Percentiles rank a stretch among this genome's conserved stretches.
Evolutionary conservation across 2,113 vertebrate species (phyloP).

Genomic region (Hemicordylus capensis): DNA sequence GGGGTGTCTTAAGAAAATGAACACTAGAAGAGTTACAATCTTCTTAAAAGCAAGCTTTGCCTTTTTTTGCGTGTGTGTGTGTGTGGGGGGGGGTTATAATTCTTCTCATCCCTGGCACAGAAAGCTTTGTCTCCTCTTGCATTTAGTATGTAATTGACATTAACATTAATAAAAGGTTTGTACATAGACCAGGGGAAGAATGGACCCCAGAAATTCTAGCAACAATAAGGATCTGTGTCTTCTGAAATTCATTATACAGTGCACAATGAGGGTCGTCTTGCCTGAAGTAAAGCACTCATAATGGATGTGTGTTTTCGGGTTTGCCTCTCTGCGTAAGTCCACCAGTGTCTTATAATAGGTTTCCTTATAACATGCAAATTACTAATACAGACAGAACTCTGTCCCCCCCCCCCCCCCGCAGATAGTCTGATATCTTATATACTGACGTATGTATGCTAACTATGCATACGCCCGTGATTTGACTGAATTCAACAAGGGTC

Average conservation of each 20-base stretch:
- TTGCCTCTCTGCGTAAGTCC: slow-evolving; percentile 28
- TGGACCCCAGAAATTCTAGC: slow-evolving; percentile 52
- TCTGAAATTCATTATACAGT: slow-evolving; percentile 59
- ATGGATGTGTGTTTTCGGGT: slow-evolving; percentile 48
- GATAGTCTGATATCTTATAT: not conserved
- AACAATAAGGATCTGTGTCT: slow-evolving; percentile 69
- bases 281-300: slow-evolving; percentile 55
- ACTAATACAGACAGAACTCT: slow-evolving; percentile 32
- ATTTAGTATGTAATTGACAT: slow-evolving; percentile 21
- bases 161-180: slow-evolving; percentile 63
- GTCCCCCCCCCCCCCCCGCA: not conserved
- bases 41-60: slow-evolving; percentile 20
- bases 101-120: slow-evolving; percentile 23
- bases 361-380: slow-evolving; percentile 54
- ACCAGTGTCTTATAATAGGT: slow-evolving; percentile 43
- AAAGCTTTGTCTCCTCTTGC: slow-evolving; percentile 44
- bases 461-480: not conserved
- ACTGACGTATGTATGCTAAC: slow-evolving; percentile 6
- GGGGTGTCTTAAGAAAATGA: not conserved
- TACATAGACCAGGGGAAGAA: slow-evolving; percentile 59
- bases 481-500: not conserved
- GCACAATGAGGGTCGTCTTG: slow-evolving; percentile 62
- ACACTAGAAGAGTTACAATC: not conserved
- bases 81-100: no score
- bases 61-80: no score